These are phyloP conservation scores for Sceloporus undulatus DNA, from an alignment of 2,113 vertebrate species.

Conservation along the genomic window DNA sequence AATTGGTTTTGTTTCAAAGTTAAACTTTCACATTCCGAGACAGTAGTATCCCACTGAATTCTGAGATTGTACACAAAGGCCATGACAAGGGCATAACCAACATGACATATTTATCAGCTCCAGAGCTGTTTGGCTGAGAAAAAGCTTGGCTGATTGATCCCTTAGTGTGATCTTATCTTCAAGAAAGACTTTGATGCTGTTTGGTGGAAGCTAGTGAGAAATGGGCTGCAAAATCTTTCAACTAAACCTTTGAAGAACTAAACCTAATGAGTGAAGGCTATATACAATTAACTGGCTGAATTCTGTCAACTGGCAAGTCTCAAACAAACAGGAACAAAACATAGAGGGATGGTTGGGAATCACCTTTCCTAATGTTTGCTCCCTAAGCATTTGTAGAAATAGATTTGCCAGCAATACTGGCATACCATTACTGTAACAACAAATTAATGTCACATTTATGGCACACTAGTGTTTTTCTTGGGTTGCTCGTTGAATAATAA, in stretches of 20 bases:
- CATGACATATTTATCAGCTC: neutral
- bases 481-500: neutral
- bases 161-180: neutral
- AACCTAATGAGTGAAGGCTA: neutral
- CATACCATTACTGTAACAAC: neutral
- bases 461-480: neutral
- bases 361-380: neutral
- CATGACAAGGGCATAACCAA: neutral
- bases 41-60: neutral
- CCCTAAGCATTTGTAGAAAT: neutral
- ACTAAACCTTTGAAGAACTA: too few relatives aligned
- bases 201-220: too few relatives aligned
- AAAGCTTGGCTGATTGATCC: too few relatives aligned
- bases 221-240: too few relatives aligned
- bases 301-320: neutral
- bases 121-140: neutral
- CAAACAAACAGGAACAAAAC: neutral
- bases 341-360: neutral
- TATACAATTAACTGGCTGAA: neutral
- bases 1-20: neutral
- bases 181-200: neutral
- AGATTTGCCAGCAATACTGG: neutral
- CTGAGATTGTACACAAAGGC: neutral
- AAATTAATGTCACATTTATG: neutral
- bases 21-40: neutral